Percentiles rank a stretch among this genome's conserved stretches.
Conservation (phyloP, 2,797 vertebrate species). For the Tauraco hartlaubi region DNA sequence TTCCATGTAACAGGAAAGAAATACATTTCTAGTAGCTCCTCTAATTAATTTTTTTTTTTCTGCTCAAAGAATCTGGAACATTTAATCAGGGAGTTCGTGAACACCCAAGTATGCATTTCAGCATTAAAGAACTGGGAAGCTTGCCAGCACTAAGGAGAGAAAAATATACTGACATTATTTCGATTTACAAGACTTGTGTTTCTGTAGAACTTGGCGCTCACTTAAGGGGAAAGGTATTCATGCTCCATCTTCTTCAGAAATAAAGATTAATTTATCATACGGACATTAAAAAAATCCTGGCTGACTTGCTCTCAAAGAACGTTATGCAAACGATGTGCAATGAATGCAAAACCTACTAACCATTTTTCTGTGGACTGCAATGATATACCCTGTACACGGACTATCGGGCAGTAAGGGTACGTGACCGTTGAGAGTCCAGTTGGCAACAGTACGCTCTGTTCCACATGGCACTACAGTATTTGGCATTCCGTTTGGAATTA, state of each 20-base stretch:
- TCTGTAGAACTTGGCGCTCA: not conserved
- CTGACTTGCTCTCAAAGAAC: not conserved
- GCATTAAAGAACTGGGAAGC: not conserved
- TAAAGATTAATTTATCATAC: not conserved
- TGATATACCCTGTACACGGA: conserved; percentile 96
- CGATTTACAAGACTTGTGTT: not conserved
- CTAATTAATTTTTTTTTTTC: not conserved
- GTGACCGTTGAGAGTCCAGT: conserved; percentile 89
- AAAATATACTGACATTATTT: not conserved
- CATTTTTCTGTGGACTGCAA: conserved; percentile 99
- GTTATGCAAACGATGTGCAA: fast-evolving
- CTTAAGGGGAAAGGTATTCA: not conserved
- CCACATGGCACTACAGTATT: conserved; percentile 86
- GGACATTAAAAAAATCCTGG: not conserved
- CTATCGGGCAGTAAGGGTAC: conserved; percentile 85
- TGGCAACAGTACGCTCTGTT: conserved; percentile 79
- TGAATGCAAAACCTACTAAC: conserved; percentile 75
- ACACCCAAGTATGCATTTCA: not conserved
- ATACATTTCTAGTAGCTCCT: not conserved
- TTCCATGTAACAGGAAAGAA: not conserved
- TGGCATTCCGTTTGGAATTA: conserved; percentile 92
- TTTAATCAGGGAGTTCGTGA: not conserved
- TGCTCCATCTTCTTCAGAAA: not conserved
- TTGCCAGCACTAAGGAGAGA: not conserved
- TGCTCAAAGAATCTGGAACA: not conserved